These are phyloP conservation scores for Colistium nudipinnis DNA, from an alignment of 2,113 vertebrate species.

Conservation along the genomic window DNA sequence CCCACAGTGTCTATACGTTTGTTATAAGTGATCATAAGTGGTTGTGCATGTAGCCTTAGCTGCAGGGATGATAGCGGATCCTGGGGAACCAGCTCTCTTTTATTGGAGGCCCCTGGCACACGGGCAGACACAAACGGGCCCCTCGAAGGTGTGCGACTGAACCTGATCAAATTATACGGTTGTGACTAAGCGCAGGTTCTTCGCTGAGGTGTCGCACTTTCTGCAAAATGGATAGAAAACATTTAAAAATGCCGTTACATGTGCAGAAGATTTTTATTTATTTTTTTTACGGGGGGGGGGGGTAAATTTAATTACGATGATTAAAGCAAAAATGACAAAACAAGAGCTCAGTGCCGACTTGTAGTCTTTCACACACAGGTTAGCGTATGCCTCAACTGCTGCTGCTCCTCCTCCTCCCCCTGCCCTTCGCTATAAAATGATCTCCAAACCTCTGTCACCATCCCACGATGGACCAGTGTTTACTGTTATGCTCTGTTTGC, in stretches of 20 bases:
- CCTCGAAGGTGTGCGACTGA: constrained; percentile 40
- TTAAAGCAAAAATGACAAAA: constrained; percentile 12
- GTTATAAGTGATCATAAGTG: constrained; percentile 69
- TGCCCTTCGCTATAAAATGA: constrained; percentile 27
- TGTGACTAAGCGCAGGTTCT: constrained; percentile 26
- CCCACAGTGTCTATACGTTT: constrained; percentile 54
- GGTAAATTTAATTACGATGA: background rate
- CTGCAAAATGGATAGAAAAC: background rate
- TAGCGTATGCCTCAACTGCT: constrained; percentile 35
- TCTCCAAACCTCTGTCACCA: constrained; percentile 34
- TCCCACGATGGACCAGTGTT: constrained; percentile 54
- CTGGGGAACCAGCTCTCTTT: constrained; percentile 36
- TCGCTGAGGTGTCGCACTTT: constrained; percentile 52
- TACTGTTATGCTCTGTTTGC: constrained; percentile 55
- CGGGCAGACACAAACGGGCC: constrained; percentile 24
- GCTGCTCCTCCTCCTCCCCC: constrained; percentile 15
- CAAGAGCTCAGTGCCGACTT: background rate
- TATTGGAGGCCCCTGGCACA: constrained; percentile 50
- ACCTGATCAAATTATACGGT: constrained; percentile 56
- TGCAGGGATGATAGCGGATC: constrained; percentile 59
- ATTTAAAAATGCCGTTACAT: background rate
- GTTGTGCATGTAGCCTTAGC: constrained; percentile 63
- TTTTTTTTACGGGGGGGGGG: background rate
- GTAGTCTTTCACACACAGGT: background rate
- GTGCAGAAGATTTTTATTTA: background rate